Evolutionary conservation across 2,113 vertebrate species (phyloP), one percentile per base, ranked within the genome.

Genomic region (Ivindomyrus marchei): DNA sequence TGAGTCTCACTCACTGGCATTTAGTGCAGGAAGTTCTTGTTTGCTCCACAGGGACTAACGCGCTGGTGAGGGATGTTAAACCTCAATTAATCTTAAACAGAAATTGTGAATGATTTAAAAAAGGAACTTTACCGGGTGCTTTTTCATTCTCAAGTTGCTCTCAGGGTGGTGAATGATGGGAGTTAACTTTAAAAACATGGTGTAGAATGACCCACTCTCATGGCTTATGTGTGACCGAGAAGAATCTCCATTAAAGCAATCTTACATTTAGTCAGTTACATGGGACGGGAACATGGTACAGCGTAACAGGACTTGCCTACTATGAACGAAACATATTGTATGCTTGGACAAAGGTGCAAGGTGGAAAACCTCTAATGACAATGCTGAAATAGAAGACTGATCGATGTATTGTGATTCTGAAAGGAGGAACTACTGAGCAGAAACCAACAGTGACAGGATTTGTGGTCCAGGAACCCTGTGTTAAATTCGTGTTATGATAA

Each of bases 1-100:
- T 21, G 66, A 36, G 77, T 87, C 52, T 90, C 36, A 74, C 17
- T 46, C 87, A 31, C 36, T 47, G 58, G 85, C 84, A 89, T 86
- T 89, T 36, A 85, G 7, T 42, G 52, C 80, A 58, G 27, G 53
- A 10, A 56, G 31, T 11, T 7, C 15, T 1, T 36, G 27, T 39
- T 19, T 42, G 31, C 2, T 56, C 86, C 49, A 15, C 24, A 6
- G 42, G 21, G 83, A 47, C 53, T 6, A 3, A n/a, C 45, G 15
- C 8, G 36, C 8, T 21, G 77, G 10, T 21, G 77, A 39, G 21
- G 45, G 45, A 27, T 53, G 45, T 31, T 70, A 39, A 50, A 8
- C 70, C 74, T 80, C 36, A 80, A 42, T 46, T 39, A 53, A 31
- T 52, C n/a, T 80, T 66, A 88, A 88, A 66, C 74, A 36, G 6